These are phyloP conservation scores for Philopedon plagiatum DNA, from an alignment of 2,888 invertebrate genomes.

Conservation along the genomic window DNA sequence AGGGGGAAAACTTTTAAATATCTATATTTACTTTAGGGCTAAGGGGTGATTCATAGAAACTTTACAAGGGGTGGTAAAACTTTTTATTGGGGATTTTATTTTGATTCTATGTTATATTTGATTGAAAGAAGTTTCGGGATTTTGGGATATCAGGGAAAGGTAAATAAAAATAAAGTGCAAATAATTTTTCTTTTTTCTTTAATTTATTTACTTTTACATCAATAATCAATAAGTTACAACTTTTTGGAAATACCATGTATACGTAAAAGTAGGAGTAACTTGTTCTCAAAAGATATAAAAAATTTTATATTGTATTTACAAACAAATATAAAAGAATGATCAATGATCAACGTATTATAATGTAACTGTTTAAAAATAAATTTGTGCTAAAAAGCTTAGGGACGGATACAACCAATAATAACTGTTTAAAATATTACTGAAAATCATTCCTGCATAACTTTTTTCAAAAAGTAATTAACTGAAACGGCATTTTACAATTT, in stretches of 20 bases:
- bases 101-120: slow-evolving; percentile 43
- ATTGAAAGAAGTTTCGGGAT: slow-evolving; percentile 43
- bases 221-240: slow-evolving; percentile 52
- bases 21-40: slow-evolving; percentile 48
- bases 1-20: slow-evolving; percentile 46
- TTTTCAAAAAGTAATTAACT: slow-evolving; percentile 23
- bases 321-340: slow-evolving; percentile 46
- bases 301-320: slow-evolving; percentile 51
- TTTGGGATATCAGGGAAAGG: slow-evolving; percentile 29
- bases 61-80: slow-evolving; percentile 25
- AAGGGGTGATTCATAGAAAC: slow-evolving; percentile 49
- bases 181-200: slow-evolving; percentile 38
- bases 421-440: slow-evolving; percentile 34
- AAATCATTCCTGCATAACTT: slow-evolving; percentile 8
- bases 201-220: slow-evolving; percentile 54
- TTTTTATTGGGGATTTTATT: slow-evolving; percentile 48
- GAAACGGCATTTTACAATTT: slow-evolving; percentile 12
- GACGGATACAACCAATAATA: slow-evolving; percentile 52
- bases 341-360: slow-evolving; percentile 35
- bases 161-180: slow-evolving; percentile 42
- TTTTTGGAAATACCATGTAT: slow-evolving; percentile 53
- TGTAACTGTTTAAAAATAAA: slow-evolving; percentile 37
- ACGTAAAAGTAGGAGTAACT: slow-evolving; percentile 51
- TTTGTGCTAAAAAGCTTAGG: slow-evolving; percentile 44
- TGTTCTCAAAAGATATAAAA: slow-evolving; percentile 52